These are phyloP conservation scores for Silurus aristotelis DNA, from an alignment of 2,797 vertebrate genomes.

Conservation along the genomic window DNA sequence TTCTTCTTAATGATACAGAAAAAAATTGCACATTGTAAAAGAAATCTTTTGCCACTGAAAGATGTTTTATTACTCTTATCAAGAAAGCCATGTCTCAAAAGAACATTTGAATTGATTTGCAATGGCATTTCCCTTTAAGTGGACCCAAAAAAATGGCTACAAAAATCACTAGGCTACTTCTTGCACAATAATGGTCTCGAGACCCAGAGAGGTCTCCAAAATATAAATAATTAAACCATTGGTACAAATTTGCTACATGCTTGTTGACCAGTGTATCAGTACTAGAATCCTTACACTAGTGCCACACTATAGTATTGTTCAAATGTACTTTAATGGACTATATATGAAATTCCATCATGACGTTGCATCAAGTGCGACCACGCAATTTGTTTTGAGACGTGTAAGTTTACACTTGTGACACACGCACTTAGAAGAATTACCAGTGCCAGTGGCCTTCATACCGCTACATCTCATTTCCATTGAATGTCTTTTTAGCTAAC, in stretches of 20 bases:
- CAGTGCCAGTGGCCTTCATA: constrained; percentile 57
- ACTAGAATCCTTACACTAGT: not conserved
- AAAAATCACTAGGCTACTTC: not conserved
- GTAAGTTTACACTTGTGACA: constrained; percentile 37
- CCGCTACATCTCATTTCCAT: constrained; percentile 4
- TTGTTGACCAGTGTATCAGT: not conserved
- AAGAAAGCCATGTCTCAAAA: not conserved
- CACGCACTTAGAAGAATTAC: constrained; percentile 36
- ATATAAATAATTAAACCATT: not conserved
- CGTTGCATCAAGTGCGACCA: constrained; percentile 36
- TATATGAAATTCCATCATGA: constrained; percentile 2
- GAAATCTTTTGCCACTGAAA: not conserved
- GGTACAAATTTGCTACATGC: not conserved
- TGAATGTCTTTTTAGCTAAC: not conserved
- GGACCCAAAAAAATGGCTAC: not conserved
- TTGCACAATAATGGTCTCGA: not conserved
- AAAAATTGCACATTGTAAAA: not conserved
- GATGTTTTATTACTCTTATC: too few species aligned
- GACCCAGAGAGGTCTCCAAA: not conserved
- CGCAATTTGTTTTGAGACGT: constrained; percentile 29
- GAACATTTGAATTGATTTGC: not conserved
- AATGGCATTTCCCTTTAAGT: not conserved
- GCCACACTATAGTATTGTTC: not conserved
- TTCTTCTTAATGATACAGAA: not conserved
- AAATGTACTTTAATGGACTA: not conserved